phyloP scores from a whole-genome alignment of 2,113 vertebrate species.

The Cryptomyrus ogoouensis region DNA sequence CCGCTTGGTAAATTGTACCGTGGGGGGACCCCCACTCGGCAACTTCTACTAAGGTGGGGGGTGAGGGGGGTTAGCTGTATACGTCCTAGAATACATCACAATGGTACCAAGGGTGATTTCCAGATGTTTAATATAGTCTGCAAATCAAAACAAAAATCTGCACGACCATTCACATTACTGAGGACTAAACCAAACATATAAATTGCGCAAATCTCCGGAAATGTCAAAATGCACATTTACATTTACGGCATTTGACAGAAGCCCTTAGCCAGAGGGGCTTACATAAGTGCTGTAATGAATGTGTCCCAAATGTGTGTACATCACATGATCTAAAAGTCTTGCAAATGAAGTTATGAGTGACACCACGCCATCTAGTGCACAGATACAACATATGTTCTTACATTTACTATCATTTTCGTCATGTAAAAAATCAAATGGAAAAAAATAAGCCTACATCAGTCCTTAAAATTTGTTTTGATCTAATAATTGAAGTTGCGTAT shows the following conservation, averaged over 20 bases:
- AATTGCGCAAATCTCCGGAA: not conserved
- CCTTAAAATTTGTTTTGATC: not conserved
- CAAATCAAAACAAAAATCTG: not conserved
- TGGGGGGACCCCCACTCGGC: too few relatives aligned
- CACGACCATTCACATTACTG: not conserved
- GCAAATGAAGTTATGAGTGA: not conserved
- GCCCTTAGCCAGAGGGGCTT: too few relatives aligned
- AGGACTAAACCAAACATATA: not conserved
- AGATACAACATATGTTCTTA: not conserved
- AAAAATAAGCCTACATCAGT: not conserved
- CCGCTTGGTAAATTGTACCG: not conserved
- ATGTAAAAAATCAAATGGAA: not conserved
- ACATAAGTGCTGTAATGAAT: not conserved
- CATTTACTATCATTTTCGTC: not conserved
- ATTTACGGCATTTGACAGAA: too few relatives aligned
- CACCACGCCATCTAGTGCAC: conserved; percentile 4
- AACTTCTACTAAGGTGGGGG: not conserved
- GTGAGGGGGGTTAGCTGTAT: not conserved
- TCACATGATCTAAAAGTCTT: not conserved
- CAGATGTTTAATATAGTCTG: not conserved
- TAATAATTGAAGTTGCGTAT: conserved; percentile 29
- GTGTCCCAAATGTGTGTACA: not conserved
- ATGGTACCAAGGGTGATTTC: not conserved
- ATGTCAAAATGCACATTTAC: not conserved
- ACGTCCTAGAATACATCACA: not conserved